These are phyloP conservation scores for Tapirus terrestris DNA, from an alignment of 2,113 vertebrate species.

Conservation along the genomic window DNA sequence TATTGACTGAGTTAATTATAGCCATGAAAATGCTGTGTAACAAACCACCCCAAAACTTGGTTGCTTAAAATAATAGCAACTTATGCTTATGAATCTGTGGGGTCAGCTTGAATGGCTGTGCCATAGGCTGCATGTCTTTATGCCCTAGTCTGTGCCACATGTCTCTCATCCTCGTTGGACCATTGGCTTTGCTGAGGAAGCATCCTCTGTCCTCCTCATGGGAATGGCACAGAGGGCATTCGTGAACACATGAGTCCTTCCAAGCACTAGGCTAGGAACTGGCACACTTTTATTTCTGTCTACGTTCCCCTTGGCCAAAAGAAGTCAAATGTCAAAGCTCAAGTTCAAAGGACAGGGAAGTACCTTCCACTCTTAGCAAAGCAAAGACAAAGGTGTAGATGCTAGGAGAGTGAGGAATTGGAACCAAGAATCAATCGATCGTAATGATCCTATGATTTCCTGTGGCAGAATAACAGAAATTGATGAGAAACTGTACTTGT, in stretches of 20 bases:
- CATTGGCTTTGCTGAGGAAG: accelerated
- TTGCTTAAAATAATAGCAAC: background rate
- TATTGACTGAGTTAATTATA: background rate
- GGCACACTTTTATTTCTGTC: background rate
- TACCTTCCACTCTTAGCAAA: background rate
- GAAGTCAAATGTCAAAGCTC: background rate
- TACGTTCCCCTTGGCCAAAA: background rate
- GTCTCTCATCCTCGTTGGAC: background rate
- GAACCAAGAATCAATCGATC: background rate
- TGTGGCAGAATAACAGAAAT: background rate
- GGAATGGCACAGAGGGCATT: background rate
- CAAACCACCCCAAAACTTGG: background rate
- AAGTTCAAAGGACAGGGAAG: background rate
- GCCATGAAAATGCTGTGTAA: background rate
- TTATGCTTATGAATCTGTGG: no score
- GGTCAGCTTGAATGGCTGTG: background rate
- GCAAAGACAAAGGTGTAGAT: background rate
- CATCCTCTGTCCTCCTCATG: background rate
- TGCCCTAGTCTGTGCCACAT: no score
- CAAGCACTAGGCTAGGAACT: background rate
- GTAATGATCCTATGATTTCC: background rate
- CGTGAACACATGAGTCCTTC: background rate
- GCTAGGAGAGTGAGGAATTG: background rate
- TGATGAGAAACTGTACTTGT: background rate
- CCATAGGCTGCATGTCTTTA: no score